Percentiles rank a stretch among this genome's conserved stretches.
These are phyloP conservation scores for Athalia cordata DNA, from an alignment of 2,888 invertebrate genomes.

Conservation along the genomic window DNA sequence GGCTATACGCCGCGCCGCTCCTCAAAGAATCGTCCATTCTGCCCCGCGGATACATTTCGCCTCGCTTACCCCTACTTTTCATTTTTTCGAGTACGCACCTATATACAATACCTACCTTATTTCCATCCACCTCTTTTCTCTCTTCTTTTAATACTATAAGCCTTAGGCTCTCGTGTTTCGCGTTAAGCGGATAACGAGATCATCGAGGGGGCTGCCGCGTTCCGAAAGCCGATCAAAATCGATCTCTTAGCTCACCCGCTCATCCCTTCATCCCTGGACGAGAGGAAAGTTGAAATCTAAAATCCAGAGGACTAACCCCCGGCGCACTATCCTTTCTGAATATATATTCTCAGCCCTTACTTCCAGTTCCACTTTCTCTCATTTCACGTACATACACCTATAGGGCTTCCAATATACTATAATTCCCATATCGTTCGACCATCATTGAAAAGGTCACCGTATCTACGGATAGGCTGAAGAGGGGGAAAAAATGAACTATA, in stretches of 20 bases:
- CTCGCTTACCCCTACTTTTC: background rate
- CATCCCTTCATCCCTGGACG: background rate
- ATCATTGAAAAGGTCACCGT: too few species aligned
- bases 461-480: too few species aligned
- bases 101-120: too few species aligned
- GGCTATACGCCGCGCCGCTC: too few species aligned
- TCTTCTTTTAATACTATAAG: constrained; percentile 30
- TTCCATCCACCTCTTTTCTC: background rate
- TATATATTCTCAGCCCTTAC: constrained; percentile 2
- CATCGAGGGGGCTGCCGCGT: constrained; percentile 20
- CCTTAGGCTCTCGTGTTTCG: constrained; percentile 28
- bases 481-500: too few species aligned
- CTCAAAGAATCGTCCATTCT: too few species aligned
- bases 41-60: background rate
- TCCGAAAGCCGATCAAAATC: constrained; percentile 38
- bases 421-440: background rate
- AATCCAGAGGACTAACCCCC: constrained; percentile 12
- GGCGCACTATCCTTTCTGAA: background rate
- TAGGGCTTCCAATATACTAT: background rate
- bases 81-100: background rate
- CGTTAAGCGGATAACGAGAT: constrained; percentile 38
- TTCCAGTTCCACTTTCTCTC: background rate
- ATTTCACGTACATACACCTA: background rate
- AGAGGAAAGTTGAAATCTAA: constrained; percentile 32
- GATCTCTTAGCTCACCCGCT: constrained; percentile 30